Percentiles rank a stretch among this genome's conserved stretches.
Conservation (phyloP, 2,797 vertebrate species). For the Tapera naevia region DNA sequence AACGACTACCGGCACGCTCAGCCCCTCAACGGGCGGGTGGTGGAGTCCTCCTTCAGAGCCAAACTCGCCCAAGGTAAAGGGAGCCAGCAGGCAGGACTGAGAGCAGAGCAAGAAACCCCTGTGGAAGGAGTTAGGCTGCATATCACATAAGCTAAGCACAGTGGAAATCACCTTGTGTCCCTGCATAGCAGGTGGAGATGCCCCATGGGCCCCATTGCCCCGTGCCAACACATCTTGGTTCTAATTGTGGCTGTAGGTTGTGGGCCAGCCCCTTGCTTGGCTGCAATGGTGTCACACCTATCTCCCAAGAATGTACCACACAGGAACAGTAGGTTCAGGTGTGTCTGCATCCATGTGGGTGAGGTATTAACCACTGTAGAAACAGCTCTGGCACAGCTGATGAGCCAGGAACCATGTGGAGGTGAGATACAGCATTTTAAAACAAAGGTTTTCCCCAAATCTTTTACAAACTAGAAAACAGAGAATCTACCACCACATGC, state of each 20-base stretch:
- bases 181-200: not conserved
- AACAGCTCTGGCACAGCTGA: not conserved
- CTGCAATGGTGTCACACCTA: not conserved
- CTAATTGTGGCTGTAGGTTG: not conserved
- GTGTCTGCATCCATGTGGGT: not conserved
- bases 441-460: not conserved
- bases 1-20: conserved; percentile 87
- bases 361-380: accelerated
- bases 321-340: not conserved
- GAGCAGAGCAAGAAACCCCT: accelerated
- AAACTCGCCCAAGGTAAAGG: conserved; percentile 68
- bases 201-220: not conserved
- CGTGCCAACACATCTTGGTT: too few relatives aligned
- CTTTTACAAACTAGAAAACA: not conserved
- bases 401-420: not conserved
- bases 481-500: accelerated
- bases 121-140: not conserved
- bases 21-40: conserved; percentile 82
- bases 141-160: accelerated
- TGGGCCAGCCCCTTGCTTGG: not conserved
- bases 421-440: not conserved
- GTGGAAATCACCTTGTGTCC: not conserved
- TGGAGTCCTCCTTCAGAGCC: conserved; percentile 85
- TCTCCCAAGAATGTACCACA: not conserved
- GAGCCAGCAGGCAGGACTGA: not conserved